Evolutionary conservation across 2,888 invertebrate species (phyloP).

Genomic region (Callyntrura guangdongensis): DNA sequence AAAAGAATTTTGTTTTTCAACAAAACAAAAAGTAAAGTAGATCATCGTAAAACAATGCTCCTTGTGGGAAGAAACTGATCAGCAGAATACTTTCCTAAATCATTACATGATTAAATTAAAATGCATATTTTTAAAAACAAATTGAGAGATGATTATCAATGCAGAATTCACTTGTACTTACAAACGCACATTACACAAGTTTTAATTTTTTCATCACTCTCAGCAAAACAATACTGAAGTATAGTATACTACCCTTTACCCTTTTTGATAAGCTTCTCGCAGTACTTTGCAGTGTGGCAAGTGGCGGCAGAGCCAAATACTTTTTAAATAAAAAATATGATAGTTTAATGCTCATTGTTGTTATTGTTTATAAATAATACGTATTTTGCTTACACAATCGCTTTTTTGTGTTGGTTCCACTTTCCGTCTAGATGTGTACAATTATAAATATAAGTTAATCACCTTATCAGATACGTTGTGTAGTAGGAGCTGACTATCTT

Average conservation of each 20-base stretch:
- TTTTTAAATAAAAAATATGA: not conserved
- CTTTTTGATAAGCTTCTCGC: not conserved
- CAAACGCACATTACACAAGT: slow-evolving; percentile 39
- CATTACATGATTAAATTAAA: slow-evolving; percentile 62
- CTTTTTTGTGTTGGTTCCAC: slow-evolving; percentile 66
- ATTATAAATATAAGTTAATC: slow-evolving; percentile 50
- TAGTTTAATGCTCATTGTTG: slow-evolving; percentile 8
- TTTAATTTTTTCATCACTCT: slow-evolving; percentile 27
- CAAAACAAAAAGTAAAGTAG: slow-evolving; percentile 59
- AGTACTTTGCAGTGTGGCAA: not conserved
- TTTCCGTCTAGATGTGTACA: slow-evolving; percentile 34
- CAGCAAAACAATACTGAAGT: not conserved
- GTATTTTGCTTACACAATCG: slow-evolving; percentile 46
- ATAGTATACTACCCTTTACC: no score
- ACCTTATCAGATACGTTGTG: not conserved
- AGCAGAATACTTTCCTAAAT: slow-evolving; percentile 66
- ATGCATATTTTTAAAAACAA: slow-evolving; percentile 49
- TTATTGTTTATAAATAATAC: not conserved
- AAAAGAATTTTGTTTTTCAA: slow-evolving; percentile 25
- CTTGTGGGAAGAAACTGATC: slow-evolving; percentile 53
- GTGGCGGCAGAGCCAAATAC: not conserved
- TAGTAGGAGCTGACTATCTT: slow-evolving; percentile 2
- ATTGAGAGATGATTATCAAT: slow-evolving; percentile 51
- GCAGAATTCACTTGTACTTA: slow-evolving; percentile 15
- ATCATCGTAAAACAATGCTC: slow-evolving; percentile 23